Conservation (phyloP, 2,113 vertebrate genomes). For the Clarias batrachus region DNA sequence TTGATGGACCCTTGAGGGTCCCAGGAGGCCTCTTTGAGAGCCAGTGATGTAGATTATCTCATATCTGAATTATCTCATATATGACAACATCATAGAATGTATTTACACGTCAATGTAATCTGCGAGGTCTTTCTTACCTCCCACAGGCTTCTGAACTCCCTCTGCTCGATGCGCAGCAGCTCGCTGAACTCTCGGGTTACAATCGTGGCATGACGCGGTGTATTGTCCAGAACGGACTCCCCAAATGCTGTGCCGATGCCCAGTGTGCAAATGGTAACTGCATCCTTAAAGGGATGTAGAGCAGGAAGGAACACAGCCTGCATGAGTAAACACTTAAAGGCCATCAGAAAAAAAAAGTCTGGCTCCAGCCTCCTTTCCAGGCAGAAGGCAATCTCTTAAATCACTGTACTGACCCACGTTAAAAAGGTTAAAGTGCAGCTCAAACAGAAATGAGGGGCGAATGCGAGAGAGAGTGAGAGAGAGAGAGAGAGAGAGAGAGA, state of each 20-base stretch:
- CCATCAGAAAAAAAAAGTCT: not conserved
- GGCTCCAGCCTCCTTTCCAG: not conserved
- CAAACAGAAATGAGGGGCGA: not conserved
- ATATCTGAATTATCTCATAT: not conserved
- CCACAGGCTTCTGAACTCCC: slow-evolving; percentile 94
- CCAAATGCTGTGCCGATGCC: slow-evolving; percentile 95
- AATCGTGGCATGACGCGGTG: slow-evolving; percentile 94
- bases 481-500: not conserved
- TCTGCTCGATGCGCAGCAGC: slow-evolving; percentile 93
- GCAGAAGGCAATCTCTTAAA: not conserved
- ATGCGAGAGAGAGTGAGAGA: not conserved
- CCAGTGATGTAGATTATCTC: not conserved
- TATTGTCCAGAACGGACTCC: slow-evolving; percentile 97
- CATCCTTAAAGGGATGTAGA: slow-evolving; percentile 77
- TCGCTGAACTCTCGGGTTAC: slow-evolving; percentile 90
- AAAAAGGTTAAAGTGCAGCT: slow-evolving; percentile 8
- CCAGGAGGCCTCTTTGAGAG: not conserved
- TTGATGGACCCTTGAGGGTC: not conserved
- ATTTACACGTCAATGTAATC: slow-evolving; percentile 12
- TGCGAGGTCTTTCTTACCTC: slow-evolving; percentile 78
- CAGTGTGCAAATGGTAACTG: slow-evolving; percentile 92
- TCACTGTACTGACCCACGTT: slow-evolving; percentile 1
- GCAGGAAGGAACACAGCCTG: slow-evolving; percentile 4
- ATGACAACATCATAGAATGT: not conserved
- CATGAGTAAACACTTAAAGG: slow-evolving; percentile 8